Evolutionary conservation across 2,797 vertebrate species (phyloP).

Genomic region (Thamnophis elegans): DNA sequence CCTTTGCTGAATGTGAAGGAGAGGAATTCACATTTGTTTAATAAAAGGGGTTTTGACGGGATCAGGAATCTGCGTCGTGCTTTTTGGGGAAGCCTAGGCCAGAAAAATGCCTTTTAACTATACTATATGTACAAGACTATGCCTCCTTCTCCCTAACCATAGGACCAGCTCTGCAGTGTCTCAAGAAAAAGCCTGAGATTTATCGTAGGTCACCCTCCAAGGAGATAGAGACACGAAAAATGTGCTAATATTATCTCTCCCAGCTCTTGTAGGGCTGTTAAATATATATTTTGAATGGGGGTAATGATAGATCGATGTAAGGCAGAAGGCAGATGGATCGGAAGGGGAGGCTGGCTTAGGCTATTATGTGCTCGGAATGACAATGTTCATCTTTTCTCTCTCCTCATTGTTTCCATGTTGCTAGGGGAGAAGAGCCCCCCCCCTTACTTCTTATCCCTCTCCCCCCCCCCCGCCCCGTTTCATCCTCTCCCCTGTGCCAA

Average conservation of each 20-base stretch:
- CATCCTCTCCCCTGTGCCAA: constrained; percentile 58
- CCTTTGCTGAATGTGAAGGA: too few relatives aligned
- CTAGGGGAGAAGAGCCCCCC: constrained; percentile 54
- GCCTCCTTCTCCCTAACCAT: background rate
- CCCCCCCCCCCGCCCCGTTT: background rate
- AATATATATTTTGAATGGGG: constrained; percentile 49
- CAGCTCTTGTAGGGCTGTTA: constrained; percentile 43
- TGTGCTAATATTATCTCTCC: constrained; percentile 35
- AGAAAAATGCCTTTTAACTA: background rate
- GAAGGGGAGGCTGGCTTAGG: constrained; percentile 33
- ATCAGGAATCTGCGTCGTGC: too few relatives aligned
- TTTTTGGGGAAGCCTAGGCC: too few relatives aligned
- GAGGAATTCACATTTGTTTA: too few relatives aligned
- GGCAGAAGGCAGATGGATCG: constrained; percentile 70
- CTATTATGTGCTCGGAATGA: constrained; percentile 64
- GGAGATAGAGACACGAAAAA: constrained; percentile 26
- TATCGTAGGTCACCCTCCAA: constrained; percentile 39
- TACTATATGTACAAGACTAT: background rate
- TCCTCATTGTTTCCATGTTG: constrained; percentile 61
- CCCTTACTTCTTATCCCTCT: constrained; percentile 44
- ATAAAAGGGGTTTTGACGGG: too few relatives aligned
- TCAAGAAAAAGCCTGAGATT: constrained; percentile 19
- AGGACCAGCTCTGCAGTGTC: background rate
- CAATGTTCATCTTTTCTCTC: constrained; percentile 47
- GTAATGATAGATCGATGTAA: constrained; percentile 41